phyloP scores from a whole-genome alignment of 2,797 vertebrate species.

The Semaprochilodus insignis region DNA sequence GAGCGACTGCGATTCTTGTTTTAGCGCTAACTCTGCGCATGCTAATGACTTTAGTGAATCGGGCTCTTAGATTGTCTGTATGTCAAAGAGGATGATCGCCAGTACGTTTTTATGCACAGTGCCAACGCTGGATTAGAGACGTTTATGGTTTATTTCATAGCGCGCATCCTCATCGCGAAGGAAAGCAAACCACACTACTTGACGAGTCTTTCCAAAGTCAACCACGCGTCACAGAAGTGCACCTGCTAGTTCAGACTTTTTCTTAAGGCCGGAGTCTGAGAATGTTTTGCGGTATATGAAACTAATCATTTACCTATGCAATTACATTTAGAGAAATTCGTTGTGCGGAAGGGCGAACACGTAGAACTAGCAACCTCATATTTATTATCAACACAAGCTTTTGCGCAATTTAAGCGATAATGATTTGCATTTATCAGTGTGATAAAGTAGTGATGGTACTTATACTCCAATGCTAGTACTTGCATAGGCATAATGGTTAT shows the following conservation, averaged over 20 bases:
- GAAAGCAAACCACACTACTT: slow-evolving; percentile 36
- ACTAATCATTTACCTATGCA: slow-evolving; percentile 62
- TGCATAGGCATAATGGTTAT: slow-evolving; percentile 46
- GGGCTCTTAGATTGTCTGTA: slow-evolving; percentile 52
- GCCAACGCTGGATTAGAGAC: slow-evolving; percentile 51
- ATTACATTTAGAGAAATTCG: slow-evolving; percentile 48
- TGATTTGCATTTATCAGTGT: slow-evolving; percentile 32
- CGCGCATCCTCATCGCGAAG: slow-evolving; percentile 46
- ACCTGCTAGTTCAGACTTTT: neutral
- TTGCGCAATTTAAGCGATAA: slow-evolving; percentile 8
- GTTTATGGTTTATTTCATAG: slow-evolving; percentile 47
- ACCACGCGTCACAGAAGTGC: neutral
- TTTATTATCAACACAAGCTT: neutral
- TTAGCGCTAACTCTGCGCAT: neutral
- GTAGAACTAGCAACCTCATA: slow-evolving; percentile 9
- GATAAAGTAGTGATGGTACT: slow-evolving; percentile 11
- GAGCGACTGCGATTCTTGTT: neutral
- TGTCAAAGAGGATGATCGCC: slow-evolving; percentile 53
- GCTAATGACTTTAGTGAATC: slow-evolving; percentile 39
- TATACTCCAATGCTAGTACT: slow-evolving; percentile 21
- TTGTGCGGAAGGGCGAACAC: slow-evolving; percentile 14
- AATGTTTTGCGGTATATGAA: slow-evolving; percentile 49
- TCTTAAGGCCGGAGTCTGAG: neutral
- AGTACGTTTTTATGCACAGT: slow-evolving; percentile 56
- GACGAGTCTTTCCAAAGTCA: slow-evolving; percentile 46